Base-by-base conservation (phyloP, 2,888 invertebrate genomes). In the Dynastes maya region DNA sequence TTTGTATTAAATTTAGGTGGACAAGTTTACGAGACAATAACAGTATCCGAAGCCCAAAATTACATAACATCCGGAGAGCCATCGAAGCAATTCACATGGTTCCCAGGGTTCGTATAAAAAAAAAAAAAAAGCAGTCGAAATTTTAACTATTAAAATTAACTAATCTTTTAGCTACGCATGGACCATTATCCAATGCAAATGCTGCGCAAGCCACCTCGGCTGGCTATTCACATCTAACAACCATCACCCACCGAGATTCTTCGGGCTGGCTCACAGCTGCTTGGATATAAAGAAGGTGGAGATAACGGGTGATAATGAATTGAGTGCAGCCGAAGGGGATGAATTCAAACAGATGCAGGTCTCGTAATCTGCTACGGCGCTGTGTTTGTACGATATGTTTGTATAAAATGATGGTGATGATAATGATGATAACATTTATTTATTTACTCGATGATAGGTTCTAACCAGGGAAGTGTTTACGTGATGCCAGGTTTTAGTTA, bases 31-130 rank as follows among this genome's bases (percentile, higher is more conserved):
- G 96, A 96, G 86, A 96, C 95, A 3, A 90, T 96, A 61, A 96
- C 96, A 0, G 90, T 94, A 0, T 90, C 90, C 80, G 89, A 89
- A 75, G 91, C 92, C 0, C 87, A 89, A 27, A 90, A 91, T 80
- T 88, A 91, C 22, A 85, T 88, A 55, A 87, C 93, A 16, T 88
- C 90, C 45, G 89, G 89, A 0, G 89, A 90, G 67, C 91, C 94
- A 0, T 93, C 94, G 1, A 91, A 91, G n/a, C 92, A 94, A 83
- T 94, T 93, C 85, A 94, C 93, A 81, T 96, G 96, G 96, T 96
- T 96, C 88, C 96, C 96, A 5, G 96, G 95, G 93, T 94, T 89
- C 88, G 89, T 85, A 68, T 65, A n/a, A 5, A 32, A 32, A 29
- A 11, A 63, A 27, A 29, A 8, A 63, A 16, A 5, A 16, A 51